A percentile compares a stretch with the other conserved stretches of the same genome.
Evolutionary conservation across 1,140 invertebrate genomes (phyloP).

Genomic region (Oppia nitens): DNA sequence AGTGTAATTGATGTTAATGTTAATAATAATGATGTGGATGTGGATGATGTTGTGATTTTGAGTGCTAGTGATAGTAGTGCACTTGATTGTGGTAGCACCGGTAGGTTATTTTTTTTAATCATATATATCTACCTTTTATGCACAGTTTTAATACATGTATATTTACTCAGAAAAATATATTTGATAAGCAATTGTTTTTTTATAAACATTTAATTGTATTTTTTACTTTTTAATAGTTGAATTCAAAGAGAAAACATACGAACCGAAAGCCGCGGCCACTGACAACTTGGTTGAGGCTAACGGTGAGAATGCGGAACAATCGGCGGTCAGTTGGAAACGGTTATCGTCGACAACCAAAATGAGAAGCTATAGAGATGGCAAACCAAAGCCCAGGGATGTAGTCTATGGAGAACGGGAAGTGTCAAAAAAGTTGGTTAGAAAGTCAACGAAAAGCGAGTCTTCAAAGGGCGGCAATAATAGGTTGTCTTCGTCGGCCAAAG

Average conservation of each 20-base stretch:
- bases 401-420: conserved; percentile 22
- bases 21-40: background rate
- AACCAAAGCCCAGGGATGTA: conserved; percentile 24
- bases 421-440: conserved; percentile 4
- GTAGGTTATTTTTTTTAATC: no score
- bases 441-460: background rate
- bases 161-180: background rate
- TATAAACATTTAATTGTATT: background rate
- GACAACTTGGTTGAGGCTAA: background rate
- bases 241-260: background rate
- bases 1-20: background rate
- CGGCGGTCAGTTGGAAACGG: conserved; percentile 64
- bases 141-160: no score
- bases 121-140: no score
- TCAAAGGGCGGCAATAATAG: background rate
- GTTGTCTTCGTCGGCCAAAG: background rate
- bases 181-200: background rate
- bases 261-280: background rate
- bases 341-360: conserved; percentile 58
- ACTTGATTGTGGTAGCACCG: no score
- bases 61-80: no score
- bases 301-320: background rate
- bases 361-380: conserved; percentile 58
- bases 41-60: no score
- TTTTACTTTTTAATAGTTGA: background rate